Evolutionary conservation across 1,140 invertebrate genomes (phyloP).

Genomic region (Microplitis demolitor): DNA sequence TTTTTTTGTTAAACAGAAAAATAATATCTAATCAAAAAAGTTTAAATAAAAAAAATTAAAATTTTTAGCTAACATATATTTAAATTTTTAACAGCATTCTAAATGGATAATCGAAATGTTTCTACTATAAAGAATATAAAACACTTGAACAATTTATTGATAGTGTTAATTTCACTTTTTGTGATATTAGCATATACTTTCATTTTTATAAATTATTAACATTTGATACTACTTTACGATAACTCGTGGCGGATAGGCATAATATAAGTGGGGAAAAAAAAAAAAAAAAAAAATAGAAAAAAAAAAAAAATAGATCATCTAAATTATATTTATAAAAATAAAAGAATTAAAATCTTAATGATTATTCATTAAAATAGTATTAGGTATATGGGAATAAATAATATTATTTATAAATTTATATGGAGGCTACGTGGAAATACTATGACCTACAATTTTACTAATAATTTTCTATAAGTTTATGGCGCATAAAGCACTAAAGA

Average conservation of each 20-base stretch:
- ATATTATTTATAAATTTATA: neutral
- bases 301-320: neutral
- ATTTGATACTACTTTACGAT: slow-evolving; percentile 18
- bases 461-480: neutral
- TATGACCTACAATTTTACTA: neutral
- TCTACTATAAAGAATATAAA: neutral
- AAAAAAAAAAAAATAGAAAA: neutral
- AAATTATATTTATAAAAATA: neutral
- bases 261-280: neutral
- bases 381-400: neutral
- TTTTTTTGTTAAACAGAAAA: too few species aligned
- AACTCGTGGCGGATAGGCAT: slow-evolving; percentile 30
- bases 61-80: too few species aligned
- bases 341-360: neutral
- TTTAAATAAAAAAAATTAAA: too few species aligned
- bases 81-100: too few species aligned
- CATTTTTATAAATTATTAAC: neutral
- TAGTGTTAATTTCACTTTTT: neutral
- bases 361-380: neutral
- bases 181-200: neutral
- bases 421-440: neutral
- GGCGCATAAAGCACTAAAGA: slow-evolving; percentile 1
- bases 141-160: neutral
- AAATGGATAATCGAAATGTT: neutral
- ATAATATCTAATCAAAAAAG: too few species aligned